These are phyloP conservation scores for Ferrisia virgata DNA, from an alignment of 2,888 invertebrate species.

Conservation along the genomic window DNA sequence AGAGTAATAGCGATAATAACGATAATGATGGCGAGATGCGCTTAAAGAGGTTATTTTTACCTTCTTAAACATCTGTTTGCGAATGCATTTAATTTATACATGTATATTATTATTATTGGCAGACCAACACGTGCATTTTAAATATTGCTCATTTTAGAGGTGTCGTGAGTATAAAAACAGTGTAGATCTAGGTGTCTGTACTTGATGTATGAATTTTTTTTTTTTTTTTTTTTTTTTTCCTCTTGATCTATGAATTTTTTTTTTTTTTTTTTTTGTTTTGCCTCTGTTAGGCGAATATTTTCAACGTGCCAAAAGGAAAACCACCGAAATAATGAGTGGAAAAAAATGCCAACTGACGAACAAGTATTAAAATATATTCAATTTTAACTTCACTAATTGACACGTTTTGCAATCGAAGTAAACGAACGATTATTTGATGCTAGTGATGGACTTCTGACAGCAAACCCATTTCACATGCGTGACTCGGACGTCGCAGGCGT, in stretches of 20 bases:
- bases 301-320: too few relatives aligned
- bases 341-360: not conserved
- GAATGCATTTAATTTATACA: not conserved
- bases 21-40: not conserved
- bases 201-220: too few relatives aligned
- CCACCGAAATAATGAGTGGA: not conserved
- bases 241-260: not conserved
- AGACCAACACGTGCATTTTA: not conserved
- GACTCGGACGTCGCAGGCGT: not conserved
- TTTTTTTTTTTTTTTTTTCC: too few relatives aligned
- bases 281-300: too few relatives aligned
- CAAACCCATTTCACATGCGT: not conserved
- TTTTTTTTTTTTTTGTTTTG: too few relatives aligned
- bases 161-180: too few relatives aligned
- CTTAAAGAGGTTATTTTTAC: conserved; percentile 7
- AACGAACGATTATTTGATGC: conserved; percentile 4
- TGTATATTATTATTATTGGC: not conserved
- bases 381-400: not conserved
- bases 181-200: too few relatives aligned
- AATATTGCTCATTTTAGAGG: not conserved
- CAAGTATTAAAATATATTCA: not conserved
- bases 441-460: not conserved
- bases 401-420: conserved; percentile 2
- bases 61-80: not conserved
- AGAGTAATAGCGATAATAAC: conserved; percentile 24